phyloP scores from a whole-genome alignment of 2,113 vertebrate genomes.

The Pseudorectes ferrugineus region DNA sequence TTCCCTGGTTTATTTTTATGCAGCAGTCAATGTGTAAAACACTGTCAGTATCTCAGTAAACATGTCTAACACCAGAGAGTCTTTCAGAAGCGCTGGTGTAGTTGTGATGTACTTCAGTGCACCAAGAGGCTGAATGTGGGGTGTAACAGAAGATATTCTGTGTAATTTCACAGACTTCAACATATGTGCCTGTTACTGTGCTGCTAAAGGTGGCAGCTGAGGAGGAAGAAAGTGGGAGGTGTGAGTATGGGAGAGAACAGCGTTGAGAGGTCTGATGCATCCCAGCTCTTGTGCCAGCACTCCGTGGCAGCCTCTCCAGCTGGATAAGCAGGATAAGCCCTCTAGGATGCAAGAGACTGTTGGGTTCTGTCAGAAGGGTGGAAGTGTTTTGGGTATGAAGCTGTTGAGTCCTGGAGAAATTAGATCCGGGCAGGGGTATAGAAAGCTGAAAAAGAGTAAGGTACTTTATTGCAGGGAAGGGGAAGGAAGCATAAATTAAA shows the following conservation, averaged over 20 bases:
- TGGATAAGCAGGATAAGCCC: not conserved
- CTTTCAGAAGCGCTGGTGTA: not conserved
- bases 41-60: not conserved
- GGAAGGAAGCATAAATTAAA: not conserved
- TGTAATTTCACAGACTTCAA: not conserved
- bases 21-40: not conserved
- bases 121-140: not conserved
- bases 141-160: not conserved
- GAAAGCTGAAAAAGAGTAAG: not conserved
- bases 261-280: not conserved
- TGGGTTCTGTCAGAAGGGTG: not conserved
- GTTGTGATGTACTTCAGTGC: not conserved
- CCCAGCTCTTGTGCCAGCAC: not conserved
- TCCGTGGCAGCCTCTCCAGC: not conserved
- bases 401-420: not conserved
- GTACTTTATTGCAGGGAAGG: not conserved
- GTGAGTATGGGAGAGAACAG: not conserved
- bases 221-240: not conserved
- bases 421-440: not conserved
- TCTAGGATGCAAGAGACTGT: not conserved
- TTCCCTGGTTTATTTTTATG: not conserved
- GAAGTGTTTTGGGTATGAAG: not conserved
- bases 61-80: not conserved
- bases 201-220: not conserved
- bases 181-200: not conserved